A percentile compares a stretch with the other conserved stretches of the same genome.
These are phyloP conservation scores for Notocelia uddmanniana DNA, from an alignment of 2,888 invertebrate species.

Conservation along the genomic window DNA sequence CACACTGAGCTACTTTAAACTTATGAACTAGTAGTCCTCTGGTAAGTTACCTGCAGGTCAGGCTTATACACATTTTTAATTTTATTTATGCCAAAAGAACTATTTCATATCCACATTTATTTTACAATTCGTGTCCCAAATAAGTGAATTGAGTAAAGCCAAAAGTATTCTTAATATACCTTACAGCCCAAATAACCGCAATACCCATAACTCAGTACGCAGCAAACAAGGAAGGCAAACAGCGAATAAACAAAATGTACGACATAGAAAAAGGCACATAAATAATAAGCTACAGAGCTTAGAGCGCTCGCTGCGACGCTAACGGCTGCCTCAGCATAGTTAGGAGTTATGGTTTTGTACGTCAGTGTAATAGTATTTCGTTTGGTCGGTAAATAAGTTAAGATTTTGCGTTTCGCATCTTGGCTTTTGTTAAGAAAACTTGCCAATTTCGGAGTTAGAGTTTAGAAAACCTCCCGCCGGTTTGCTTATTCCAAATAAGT, in stretches of 20 bases:
- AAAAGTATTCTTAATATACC: not conserved
- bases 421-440: too few relatives aligned
- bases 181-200: not conserved
- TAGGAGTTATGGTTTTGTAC: slow-evolving; percentile 16
- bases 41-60: too few relatives aligned
- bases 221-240: slow-evolving; percentile 17
- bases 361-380: slow-evolving; percentile 16
- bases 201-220: slow-evolving; percentile 4
- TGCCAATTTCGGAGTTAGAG: too few relatives aligned
- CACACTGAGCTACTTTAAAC: too few relatives aligned
- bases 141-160: not conserved
- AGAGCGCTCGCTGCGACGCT: slow-evolving; percentile 15
- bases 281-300: slow-evolving; percentile 35
- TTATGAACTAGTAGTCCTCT: too few relatives aligned
- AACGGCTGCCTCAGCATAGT: slow-evolving; percentile 18
- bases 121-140: not conserved
- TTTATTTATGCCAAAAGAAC: too few relatives aligned
- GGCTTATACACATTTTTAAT: too few relatives aligned
- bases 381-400: not conserved
- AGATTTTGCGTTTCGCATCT: not conserved
- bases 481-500: too few relatives aligned
- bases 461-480: too few relatives aligned
- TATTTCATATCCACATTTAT: not conserved
- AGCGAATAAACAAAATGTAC: slow-evolving; percentile 24
- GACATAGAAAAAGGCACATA: slow-evolving; percentile 29